Conservation (phyloP, 2,113 vertebrate species). For the Laticauda colubrina region DNA sequence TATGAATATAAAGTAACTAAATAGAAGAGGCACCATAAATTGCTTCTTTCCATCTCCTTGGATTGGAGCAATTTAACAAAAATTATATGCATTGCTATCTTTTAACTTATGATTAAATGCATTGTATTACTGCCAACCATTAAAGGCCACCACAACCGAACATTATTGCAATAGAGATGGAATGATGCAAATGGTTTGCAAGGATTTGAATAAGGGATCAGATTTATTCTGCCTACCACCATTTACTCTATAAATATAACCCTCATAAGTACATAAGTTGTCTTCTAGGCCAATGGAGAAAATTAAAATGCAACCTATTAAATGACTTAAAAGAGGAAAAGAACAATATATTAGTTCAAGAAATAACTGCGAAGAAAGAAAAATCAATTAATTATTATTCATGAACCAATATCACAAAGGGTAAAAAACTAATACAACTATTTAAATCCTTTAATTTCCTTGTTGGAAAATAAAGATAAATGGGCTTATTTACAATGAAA, state of each 20-base stretch:
- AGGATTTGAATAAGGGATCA: neutral
- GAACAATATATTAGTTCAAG: conserved; percentile 19
- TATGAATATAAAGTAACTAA: neutral
- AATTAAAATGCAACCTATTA: conserved; percentile 21
- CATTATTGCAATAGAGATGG: neutral
- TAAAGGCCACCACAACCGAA: neutral
- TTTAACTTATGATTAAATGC: neutral
- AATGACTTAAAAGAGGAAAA: conserved; percentile 22
- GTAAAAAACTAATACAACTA: conserved; percentile 30
- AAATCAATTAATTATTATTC: conserved; percentile 39
- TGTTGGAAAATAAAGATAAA: conserved; percentile 32
- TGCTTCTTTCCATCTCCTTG: neutral
- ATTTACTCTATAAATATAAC: neutral
- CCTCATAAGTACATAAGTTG: conserved; percentile 7
- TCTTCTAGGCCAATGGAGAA: conserved; percentile 6
- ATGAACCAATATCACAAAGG: conserved; percentile 27
- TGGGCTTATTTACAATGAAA: conserved; percentile 30
- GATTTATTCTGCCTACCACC: neutral
- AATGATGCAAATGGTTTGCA: neutral
- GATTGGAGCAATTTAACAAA: neutral
- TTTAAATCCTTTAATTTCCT: conserved; percentile 37
- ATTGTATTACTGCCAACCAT: neutral
- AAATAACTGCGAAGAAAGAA: conserved; percentile 12
- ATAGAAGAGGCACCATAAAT: neutral
- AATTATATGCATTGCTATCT: neutral